A percentile compares a stretch with the other conserved stretches of the same genome.
Conservation (phyloP, 2,113 vertebrate genomes). For the Lagopus muta region DNA sequence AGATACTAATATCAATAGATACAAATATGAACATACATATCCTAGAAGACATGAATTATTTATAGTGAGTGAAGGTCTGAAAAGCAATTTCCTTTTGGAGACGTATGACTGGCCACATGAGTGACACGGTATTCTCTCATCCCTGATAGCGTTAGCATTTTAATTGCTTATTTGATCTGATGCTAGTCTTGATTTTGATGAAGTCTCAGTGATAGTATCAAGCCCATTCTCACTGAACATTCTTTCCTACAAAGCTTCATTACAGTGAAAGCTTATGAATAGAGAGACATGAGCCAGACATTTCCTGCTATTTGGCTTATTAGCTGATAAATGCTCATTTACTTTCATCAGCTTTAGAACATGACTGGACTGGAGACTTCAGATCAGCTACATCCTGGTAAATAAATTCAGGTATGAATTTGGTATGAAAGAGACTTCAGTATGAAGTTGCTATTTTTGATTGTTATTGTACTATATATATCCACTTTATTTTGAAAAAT, state of each 20-base stretch:
- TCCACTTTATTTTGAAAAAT: background rate
- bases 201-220: background rate
- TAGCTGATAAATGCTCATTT: background rate
- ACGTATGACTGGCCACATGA: background rate
- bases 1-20: background rate
- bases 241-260: background rate
- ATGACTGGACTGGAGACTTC: background rate
- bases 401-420: background rate
- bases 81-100: constrained; percentile 34
- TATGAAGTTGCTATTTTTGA: background rate
- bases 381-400: background rate
- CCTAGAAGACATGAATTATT: constrained; percentile 17
- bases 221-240: background rate
- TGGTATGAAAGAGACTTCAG: background rate
- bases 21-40: background rate
- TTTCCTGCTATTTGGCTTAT: background rate
- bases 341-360: background rate
- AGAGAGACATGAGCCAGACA: background rate
- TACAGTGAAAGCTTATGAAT: background rate
- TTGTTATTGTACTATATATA: background rate
- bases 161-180: constrained; percentile 22
- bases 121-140: background rate
- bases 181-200: constrained; percentile 25
- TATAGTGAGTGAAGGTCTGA: background rate
- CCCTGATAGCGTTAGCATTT: constrained; percentile 2